A percentile compares a stretch with the other conserved stretches of the same genome.
phyloP scores from a whole-genome alignment of 2,888 invertebrate species.

The Dione juno region DNA sequence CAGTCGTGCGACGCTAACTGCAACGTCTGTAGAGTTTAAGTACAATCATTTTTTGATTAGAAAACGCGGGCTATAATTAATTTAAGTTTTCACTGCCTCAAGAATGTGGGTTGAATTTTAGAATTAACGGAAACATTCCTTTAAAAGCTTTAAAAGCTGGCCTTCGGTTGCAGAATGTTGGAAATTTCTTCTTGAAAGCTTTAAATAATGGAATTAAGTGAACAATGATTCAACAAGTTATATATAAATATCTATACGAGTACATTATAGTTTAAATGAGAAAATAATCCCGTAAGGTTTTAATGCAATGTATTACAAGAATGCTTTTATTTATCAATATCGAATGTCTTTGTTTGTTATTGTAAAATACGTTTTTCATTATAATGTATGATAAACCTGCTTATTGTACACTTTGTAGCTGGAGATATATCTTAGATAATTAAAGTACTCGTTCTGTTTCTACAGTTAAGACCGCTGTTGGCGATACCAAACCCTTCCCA shows the following conservation, averaged over 20 bases:
- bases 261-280: too few relatives aligned
- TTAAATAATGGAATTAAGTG: background rate
- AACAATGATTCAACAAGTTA: background rate
- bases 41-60: conserved; percentile 34
- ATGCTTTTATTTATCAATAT: too few relatives aligned
- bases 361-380: too few relatives aligned
- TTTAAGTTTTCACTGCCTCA: conserved; percentile 18
- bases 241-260: background rate
- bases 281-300: too few relatives aligned
- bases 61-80: conserved; percentile 24
- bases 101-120: conserved; percentile 6
- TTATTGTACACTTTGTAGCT: too few relatives aligned
- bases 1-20: conserved; percentile 44
- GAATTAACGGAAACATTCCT: background rate
- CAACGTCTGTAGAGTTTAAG: conserved; percentile 35
- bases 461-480: too few relatives aligned
- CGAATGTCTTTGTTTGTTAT: too few relatives aligned
- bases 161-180: background rate
- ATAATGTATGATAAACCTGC: too few relatives aligned
- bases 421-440: too few relatives aligned
- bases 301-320: too few relatives aligned
- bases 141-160: background rate
- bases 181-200: background rate
- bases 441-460: too few relatives aligned
- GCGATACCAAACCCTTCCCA: too few relatives aligned